Evolutionary conservation across 92 coral and sea anemone species (phyloP), one percentile per base, ranked within the genome.

Genomic region (Pocillopora grandis): DNA sequence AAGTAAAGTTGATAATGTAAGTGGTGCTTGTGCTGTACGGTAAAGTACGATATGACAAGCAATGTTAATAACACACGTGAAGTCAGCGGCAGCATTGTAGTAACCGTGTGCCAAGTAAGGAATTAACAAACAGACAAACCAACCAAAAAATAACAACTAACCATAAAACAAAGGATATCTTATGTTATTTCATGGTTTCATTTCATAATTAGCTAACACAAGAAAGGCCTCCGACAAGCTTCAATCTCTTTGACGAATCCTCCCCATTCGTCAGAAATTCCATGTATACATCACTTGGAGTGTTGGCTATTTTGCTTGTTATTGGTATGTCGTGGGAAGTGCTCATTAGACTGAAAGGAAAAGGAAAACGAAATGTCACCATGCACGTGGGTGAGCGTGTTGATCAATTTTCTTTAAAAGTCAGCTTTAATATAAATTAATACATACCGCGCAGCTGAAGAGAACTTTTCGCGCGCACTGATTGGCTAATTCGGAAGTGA

Each of bases 261-360:
- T 55, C 75, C 5, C 18, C 71, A 19, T 62, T 64, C 23, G 20
- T 80, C 10, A 58, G 33, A 35, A 2, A 6, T 3, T 80, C 27
- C 66, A 59, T 80, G 10, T 80, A 52, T 62, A 80, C 52, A 23
- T 80, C 84, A 12, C 84, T 80, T 12, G 84, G 84, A 17, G 57
- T 55, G 27, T 42, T 80, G 55, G 76, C 63, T 23, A 76, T 27
- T 37, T 18, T 80, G 76, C 33, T 80, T 10, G 11, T 80, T 10
- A 55, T 66, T 16, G 84, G 84, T 9, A 57, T 52, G 6, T 17
- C 33, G 66, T 56, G 76, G 84, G 76, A 68, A 18, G 35, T 80
- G 18, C 35, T 66, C 31, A 9, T 27, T 56, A 67, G 76, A 31
- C 16, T 12, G 62, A 56, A 11, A 12, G 67, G 12, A 10, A 80